These are phyloP conservation scores for Caradrina kadenii DNA, from an alignment of 2,888 invertebrate species.

Conservation along the genomic window DNA sequence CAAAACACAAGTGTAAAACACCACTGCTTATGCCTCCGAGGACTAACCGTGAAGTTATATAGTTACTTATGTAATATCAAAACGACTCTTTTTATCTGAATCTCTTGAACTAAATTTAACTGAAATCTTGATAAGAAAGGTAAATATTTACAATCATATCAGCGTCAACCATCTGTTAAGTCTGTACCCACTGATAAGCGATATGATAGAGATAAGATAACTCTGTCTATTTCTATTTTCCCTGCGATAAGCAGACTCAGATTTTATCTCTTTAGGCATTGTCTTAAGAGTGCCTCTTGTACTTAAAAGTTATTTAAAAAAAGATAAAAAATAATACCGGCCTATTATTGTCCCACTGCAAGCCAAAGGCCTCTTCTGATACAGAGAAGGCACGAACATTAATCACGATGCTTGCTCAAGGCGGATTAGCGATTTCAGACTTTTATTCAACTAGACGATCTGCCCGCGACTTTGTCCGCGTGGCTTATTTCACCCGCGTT, in stretches of 20 bases:
- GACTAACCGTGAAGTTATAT: not conserved
- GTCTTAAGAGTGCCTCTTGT: conserved; percentile 15
- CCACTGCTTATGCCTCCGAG: not conserved
- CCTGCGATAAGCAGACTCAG: conserved; percentile 32
- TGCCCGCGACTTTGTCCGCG: too few relatives aligned
- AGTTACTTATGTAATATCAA: too few relatives aligned
- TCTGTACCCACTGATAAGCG: conserved; percentile 50
- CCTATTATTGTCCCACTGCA: too few relatives aligned
- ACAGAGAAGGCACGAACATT: too few relatives aligned
- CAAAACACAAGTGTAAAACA: not conserved
- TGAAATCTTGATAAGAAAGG: conserved; percentile 41
- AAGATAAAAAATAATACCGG: too few relatives aligned
- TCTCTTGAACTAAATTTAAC: conserved; percentile 24
- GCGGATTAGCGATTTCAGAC: too few relatives aligned
- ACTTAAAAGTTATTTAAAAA: conserved; percentile 25
- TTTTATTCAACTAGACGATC: too few relatives aligned
- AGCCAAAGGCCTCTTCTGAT: too few relatives aligned
- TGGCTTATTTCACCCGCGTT: too few relatives aligned
- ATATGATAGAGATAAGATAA: conserved; percentile 61
- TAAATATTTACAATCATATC: conserved; percentile 50
- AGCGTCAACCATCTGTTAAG: conserved; percentile 45
- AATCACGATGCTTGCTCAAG: too few relatives aligned
- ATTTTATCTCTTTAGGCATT: conserved; percentile 26
- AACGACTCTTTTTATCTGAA: conserved; percentile 9
- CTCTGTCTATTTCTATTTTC: conserved; percentile 33